Conservation (phyloP, 2,797 vertebrate species). For the Sebastes hubbsi region DNA sequence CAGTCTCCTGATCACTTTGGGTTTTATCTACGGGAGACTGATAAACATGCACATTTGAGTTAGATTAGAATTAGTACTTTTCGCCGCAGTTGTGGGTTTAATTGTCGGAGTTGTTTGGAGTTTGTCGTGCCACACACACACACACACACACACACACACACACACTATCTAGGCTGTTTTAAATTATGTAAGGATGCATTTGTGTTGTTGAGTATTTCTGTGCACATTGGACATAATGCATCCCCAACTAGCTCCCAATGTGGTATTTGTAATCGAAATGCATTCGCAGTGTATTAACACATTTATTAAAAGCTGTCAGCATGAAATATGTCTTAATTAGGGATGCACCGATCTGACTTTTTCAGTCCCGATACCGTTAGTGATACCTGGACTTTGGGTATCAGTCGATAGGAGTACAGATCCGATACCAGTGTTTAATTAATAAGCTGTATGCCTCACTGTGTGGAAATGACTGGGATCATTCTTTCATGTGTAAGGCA, state of each 20-base stretch:
- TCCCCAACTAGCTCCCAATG: neutral
- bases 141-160: neutral
- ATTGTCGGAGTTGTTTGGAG: neutral
- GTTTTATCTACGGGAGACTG: neutral
- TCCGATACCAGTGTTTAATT: too few relatives aligned
- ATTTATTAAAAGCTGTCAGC: neutral
- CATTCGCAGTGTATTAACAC: neutral
- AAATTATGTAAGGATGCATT: neutral
- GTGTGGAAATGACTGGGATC: too few relatives aligned
- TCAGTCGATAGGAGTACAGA: too few relatives aligned
- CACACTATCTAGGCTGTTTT: too few relatives aligned
- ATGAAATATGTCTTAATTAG: neutral
- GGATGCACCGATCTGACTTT: too few relatives aligned
- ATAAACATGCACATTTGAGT: neutral
- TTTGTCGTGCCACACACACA: neutral
- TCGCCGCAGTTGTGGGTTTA: neutral
- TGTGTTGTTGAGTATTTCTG: neutral
- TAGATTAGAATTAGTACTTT: neutral
- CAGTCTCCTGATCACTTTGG: neutral
- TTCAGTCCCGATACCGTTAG: too few relatives aligned
- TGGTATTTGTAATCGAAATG: neutral
- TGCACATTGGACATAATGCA: neutral
- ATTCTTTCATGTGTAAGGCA: too few relatives aligned
- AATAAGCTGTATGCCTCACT: too few relatives aligned
- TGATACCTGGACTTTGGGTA: too few relatives aligned